Percentiles rank a stretch among this genome's conserved stretches.
Conservation (phyloP, 2,888 invertebrate species). For the Nephrotoma guestfalica region DNA sequence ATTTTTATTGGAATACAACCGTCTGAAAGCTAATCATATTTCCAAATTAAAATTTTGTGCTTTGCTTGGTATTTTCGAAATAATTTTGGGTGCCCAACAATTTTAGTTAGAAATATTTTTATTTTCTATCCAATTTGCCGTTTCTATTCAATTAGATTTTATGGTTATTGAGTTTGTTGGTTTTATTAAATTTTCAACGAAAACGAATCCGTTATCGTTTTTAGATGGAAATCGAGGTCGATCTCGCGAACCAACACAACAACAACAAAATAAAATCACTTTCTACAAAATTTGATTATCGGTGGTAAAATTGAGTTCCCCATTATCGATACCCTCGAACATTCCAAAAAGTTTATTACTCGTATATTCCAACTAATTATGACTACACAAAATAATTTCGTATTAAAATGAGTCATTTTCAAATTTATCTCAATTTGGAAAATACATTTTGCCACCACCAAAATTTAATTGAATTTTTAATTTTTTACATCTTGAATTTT, state of each 20-base stretch:
- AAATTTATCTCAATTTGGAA: not conserved
- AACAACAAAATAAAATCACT: too few species aligned
- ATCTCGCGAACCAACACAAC: not conserved
- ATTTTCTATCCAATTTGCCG: not conserved
- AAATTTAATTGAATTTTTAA: not conserved
- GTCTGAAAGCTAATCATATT: not conserved
- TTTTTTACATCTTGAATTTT: not conserved
- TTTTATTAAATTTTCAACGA: too few species aligned
- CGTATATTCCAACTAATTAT: not conserved
- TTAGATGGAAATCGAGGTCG: not conserved
- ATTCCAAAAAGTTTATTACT: not conserved
- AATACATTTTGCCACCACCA: not conserved
- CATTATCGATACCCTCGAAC: too few species aligned
- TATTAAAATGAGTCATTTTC: not conserved
- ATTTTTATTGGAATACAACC: not conserved
- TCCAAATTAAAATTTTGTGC: not conserved
- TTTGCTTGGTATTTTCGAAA: not conserved
- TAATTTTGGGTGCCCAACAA: not conserved
- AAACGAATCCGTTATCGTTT: not conserved
- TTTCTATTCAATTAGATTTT: not conserved
- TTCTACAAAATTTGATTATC: too few species aligned
- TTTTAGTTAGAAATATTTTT: not conserved
- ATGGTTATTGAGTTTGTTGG: not conserved
- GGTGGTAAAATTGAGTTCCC: too few species aligned
- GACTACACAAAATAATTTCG: not conserved